These are phyloP conservation scores for Echinometra lucunter DNA, from an alignment of 53 echinoderm and acorn worm genomes.

Conservation along the genomic window DNA sequence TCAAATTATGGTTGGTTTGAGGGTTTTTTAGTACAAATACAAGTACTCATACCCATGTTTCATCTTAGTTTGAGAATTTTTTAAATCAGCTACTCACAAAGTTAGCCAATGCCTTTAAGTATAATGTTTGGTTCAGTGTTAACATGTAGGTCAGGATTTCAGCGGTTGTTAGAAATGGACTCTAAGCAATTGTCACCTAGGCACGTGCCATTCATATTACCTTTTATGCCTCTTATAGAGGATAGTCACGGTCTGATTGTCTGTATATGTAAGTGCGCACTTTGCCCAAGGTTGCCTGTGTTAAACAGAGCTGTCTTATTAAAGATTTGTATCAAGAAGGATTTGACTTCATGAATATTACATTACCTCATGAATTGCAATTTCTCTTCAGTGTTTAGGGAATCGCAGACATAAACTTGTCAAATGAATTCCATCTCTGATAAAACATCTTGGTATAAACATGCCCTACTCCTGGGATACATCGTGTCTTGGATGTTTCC, in stretches of 20 bases:
- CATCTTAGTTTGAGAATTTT: no score
- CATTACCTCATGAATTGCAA: neutral
- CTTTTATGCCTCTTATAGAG: neutral
- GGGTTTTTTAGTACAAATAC: no score
- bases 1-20: no score
- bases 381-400: neutral
- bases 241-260: neutral
- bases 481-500: neutral
- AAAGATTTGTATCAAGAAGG: neutral
- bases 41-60: no score
- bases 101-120: no score
- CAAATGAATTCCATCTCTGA: neutral
- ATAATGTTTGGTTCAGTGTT: neutral
- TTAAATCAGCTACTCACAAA: no score
- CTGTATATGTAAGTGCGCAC: neutral
- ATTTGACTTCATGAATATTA: neutral
- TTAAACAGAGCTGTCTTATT: neutral
- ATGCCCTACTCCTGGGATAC: neutral
- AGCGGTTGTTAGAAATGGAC: neutral
- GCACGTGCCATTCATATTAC: no score
- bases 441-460: constrained; percentile 29
- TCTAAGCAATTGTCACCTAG: neutral
- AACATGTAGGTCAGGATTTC: no score
- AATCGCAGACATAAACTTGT: neutral
- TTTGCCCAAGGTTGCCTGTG: neutral